Base-by-base conservation (phyloP, 2,797 vertebrate genomes). In the Zalophus californianus region DNA sequence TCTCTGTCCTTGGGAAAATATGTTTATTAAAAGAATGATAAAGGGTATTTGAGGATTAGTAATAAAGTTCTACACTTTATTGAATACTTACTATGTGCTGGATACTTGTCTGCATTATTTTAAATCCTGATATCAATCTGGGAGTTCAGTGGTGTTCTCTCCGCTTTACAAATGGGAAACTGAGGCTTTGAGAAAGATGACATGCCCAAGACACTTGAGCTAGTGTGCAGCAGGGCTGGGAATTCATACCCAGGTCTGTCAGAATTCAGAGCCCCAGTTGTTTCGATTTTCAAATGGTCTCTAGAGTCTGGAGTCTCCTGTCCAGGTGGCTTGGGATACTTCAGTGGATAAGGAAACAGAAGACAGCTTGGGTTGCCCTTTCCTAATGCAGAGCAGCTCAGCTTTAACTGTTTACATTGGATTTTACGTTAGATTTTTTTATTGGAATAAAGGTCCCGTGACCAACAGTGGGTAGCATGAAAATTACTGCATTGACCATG, bases 1-100 rank as follows among this genome's bases (percentile, higher is more conserved):
- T 86, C 96, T 48, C 90, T 96, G 60, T 96, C 54, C 93, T 94
- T 95, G 90, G 90, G 84, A 92, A 96, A 94, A 66, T 41, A n/a
- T 90, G 68, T 93, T 88, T 58, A 13, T 38, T 38, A 80, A 54
- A 73, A 56, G 29, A 83, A 84, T 56, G 48, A 92, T 93, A 60
- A 25, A 25, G 38, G 11, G 10, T 20, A 29, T 92, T 84, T 83
- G 90, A 78, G 23, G n/a, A 58, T 95, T 32, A 68, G 80, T 64
- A 58, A 77, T 77, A 58, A 79, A 77, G 50, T 41, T 58, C 32
- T 80, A 62, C 41, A 23, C 41, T 77, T 84, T 25, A n/a, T 16
- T 70, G 73, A 88, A 35, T 66, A 48, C 56, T 77, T 32, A 48
- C 20, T 88, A 2, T 1, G 9, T 62, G 14, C 20, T 62, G 35